These are phyloP conservation scores for Eospalax fontanierii DNA, from an alignment of 2,797 vertebrate genomes.

Conservation along the genomic window DNA sequence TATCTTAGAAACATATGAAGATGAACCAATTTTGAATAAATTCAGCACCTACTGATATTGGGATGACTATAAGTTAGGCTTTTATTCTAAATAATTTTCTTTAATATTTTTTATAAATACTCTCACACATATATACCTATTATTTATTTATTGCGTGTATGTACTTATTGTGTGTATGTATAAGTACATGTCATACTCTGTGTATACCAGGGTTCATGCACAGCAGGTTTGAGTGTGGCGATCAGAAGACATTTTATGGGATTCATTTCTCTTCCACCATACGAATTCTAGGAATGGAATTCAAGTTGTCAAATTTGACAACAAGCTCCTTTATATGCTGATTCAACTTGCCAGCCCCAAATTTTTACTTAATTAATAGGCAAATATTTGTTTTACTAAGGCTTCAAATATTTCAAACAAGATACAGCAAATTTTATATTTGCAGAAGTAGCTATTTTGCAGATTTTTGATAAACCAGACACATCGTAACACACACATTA, in stretches of 20 bases:
- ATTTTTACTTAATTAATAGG: background rate
- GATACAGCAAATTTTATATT: background rate
- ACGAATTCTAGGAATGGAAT: no score
- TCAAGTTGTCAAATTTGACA: no score
- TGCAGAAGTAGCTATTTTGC: background rate
- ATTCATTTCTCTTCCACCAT: background rate
- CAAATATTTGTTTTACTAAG: background rate
- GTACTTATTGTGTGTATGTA: background rate
- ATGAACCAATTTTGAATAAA: background rate
- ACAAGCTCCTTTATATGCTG: background rate
- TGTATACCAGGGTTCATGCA: background rate
- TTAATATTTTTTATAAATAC: background rate
- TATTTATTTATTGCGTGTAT: background rate
- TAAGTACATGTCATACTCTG: no score
- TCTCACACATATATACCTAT: background rate
- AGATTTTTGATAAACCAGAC: background rate
- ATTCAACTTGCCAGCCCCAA: background rate
- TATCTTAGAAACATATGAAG: background rate
- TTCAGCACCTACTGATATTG: background rate
- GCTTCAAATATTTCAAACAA: background rate
- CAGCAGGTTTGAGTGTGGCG: background rate
- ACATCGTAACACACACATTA: background rate
- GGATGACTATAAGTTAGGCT: background rate
- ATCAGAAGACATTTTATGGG: background rate
- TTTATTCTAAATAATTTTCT: background rate